A percentile compares a stretch with the other conserved stretches of the same genome.
Evolutionary conservation across 2,797 vertebrate species (phyloP).

Genomic region (Semaprochilodus insignis): DNA sequence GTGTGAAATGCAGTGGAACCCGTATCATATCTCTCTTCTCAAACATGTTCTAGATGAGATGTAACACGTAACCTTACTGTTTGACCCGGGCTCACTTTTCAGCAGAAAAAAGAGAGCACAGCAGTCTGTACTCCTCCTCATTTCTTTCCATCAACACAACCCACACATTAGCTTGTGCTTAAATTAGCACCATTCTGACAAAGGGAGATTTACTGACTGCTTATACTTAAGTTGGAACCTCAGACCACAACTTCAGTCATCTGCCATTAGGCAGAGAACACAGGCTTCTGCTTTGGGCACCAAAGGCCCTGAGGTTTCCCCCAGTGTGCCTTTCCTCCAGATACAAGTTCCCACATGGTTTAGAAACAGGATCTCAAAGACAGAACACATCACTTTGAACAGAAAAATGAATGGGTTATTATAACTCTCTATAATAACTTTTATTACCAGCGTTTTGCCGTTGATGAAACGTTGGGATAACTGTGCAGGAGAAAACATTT

Average conservation of each 20-base stretch:
- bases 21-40: slow-evolving; percentile 43
- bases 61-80: neutral
- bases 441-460: neutral
- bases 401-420: neutral
- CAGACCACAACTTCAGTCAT: slow-evolving; percentile 47
- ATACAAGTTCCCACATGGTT: neutral
- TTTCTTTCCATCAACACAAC: slow-evolving; percentile 2
- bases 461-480: no score
- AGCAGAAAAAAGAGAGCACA: neutral
- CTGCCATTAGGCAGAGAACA: slow-evolving; percentile 41
- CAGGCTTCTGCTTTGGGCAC: slow-evolving; percentile 4
- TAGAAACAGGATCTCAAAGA: neutral
- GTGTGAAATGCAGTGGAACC: slow-evolving; percentile 46
- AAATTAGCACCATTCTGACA: slow-evolving; percentile 23
- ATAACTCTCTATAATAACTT: neutral
- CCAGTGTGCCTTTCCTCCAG: slow-evolving; percentile 21
- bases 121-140: neutral
- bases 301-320: slow-evolving; percentile 26
- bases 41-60: slow-evolving; percentile 13
- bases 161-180: slow-evolving; percentile 20
- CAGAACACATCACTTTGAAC: neutral
- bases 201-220: neutral
- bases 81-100: neutral
- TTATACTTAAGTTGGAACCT: slow-evolving; percentile 29
- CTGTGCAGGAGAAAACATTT: no score